phyloP scores from a whole-genome alignment of 2,888 invertebrate genomes.

The Hesperia comma region DNA sequence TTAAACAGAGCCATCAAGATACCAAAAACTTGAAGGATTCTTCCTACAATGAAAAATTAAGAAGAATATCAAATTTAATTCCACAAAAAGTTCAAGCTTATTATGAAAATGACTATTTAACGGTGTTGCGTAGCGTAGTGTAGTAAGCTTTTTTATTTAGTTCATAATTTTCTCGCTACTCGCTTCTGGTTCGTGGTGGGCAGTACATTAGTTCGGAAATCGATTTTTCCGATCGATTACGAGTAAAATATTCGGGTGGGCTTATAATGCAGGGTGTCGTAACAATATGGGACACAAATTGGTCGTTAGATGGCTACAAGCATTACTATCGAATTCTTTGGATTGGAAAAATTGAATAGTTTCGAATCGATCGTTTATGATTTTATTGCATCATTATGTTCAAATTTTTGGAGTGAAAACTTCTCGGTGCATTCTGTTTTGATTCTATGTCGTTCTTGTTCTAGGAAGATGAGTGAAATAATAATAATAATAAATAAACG shows the following conservation, averaged over 20 bases:
- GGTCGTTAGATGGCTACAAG: conserved; percentile 51
- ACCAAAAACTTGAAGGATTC: no score
- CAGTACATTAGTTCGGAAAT: conserved; percentile 42
- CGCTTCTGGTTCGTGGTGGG: conserved; percentile 5
- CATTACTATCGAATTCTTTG: conserved; percentile 57
- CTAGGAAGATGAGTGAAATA: no score
- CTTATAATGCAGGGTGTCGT: conserved; percentile 47
- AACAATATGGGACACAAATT: conserved; percentile 53
- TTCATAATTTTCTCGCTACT: background rate
- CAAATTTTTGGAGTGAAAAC: background rate
- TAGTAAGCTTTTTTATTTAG: no score
- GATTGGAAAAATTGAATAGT: conserved; percentile 42
- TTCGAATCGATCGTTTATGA: conserved; percentile 9
- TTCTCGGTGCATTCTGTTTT: no score
- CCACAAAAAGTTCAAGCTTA: no score
- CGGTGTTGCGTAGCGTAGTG: no score
- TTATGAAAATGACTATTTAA: no score
- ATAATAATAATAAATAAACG: no score
- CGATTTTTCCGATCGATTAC: conserved; percentile 67
- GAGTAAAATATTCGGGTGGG: conserved; percentile 60
- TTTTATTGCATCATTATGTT: conserved; percentile 13
- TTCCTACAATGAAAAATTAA: no score
- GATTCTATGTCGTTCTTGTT: no score
- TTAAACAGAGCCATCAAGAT: no score
- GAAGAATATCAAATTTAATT: no score